Evolutionary conservation across 2,797 vertebrate genomes (phyloP).

Genomic region (Sebastes umbrosus): DNA sequence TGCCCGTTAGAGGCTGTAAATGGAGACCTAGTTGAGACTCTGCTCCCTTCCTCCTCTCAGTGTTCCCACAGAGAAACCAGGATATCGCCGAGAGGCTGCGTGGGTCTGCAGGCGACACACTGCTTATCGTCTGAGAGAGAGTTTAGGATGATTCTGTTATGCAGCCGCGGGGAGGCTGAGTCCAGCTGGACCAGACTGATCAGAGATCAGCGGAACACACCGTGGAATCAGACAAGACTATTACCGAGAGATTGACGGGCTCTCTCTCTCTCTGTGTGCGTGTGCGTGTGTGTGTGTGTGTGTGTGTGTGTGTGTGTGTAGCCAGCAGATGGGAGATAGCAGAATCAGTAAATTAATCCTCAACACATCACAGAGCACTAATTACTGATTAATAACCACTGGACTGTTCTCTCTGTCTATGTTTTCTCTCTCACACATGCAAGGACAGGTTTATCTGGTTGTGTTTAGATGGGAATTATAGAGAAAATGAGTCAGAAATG

Average conservation of each 20-base stretch:
- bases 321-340: slow-evolving; percentile 71
- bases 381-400: slow-evolving; percentile 77
- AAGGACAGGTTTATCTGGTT: neutral
- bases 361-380: slow-evolving; percentile 69
- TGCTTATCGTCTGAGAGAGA: slow-evolving; percentile 55
- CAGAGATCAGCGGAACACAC: slow-evolving; percentile 64
- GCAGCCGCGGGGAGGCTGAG: slow-evolving; percentile 54
- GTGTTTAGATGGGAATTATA: slow-evolving; percentile 6
- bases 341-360: slow-evolving; percentile 73
- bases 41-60: neutral
- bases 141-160: slow-evolving; percentile 53
- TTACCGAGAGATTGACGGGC: slow-evolving; percentile 51
- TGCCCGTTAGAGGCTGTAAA: neutral
- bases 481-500: slow-evolving; percentile 10
- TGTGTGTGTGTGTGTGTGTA: slow-evolving; percentile 15
- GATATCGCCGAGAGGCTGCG: slow-evolving; percentile 29
- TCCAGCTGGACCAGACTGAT: slow-evolving; percentile 63
- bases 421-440: neutral
- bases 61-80: slow-evolving; percentile 37
- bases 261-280: neutral
- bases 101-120: slow-evolving; percentile 62
- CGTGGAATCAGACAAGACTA: slow-evolving; percentile 66
- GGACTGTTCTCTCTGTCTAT: slow-evolving; percentile 32
- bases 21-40: slow-evolving; percentile 9
- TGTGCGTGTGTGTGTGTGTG: neutral